These are phyloP conservation scores for Diarsia rubi DNA, from an alignment of 2,888 invertebrate genomes.

Conservation along the genomic window DNA sequence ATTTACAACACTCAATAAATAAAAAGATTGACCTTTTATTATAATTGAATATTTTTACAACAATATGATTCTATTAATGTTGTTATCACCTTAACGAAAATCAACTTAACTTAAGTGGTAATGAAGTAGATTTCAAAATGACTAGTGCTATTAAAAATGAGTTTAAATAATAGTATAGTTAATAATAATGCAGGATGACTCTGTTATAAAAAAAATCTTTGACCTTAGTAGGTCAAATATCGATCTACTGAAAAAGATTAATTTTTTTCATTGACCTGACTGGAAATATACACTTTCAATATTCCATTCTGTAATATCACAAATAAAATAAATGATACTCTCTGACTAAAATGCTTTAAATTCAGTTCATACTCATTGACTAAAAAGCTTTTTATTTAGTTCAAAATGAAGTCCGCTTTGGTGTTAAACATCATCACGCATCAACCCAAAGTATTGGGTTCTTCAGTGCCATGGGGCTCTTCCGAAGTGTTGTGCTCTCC, in stretches of 20 bases:
- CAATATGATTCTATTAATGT: background rate
- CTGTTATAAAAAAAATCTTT: background rate
- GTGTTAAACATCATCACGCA: no score
- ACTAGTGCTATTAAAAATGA: background rate
- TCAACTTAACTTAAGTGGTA: background rate
- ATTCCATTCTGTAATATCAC: background rate
- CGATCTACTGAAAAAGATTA: background rate
- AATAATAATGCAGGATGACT: no score
- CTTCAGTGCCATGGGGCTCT: background rate
- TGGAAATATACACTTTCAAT: background rate
- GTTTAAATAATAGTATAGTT: background rate
- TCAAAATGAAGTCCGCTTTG: no score
- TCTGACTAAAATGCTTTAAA: background rate
- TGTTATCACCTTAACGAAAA: background rate
- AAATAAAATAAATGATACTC: background rate
- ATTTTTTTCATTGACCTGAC: background rate
- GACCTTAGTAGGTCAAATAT: no score
- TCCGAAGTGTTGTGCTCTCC: background rate
- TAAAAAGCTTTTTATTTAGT: no score
- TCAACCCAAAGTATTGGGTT: background rate
- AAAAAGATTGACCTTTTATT: background rate
- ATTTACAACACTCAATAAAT: constrained; percentile 27
- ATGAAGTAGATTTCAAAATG: background rate
- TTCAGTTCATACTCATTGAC: background rate
- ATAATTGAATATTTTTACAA: background rate